Base-by-base conservation (phyloP, 2,113 vertebrate species). In the Callipepla californica region DNA sequence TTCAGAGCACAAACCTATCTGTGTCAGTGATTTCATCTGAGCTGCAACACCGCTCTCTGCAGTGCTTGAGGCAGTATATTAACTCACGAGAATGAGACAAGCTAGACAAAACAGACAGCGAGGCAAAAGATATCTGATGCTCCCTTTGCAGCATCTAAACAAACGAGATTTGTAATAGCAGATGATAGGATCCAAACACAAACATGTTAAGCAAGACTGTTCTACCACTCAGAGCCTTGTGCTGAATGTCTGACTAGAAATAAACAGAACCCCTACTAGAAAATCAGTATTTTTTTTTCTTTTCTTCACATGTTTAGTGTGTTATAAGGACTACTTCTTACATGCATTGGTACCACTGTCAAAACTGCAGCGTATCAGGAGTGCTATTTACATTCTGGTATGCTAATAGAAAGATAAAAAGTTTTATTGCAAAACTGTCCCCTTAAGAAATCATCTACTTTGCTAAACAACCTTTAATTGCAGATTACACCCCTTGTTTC, bases 121-220 rank as follows among this genome's bases (percentile, higher is more conserved):
- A 89, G 44, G 55, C 75, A 77, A 91, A 85, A 93, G 80, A 87
- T 36, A 92, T 45, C 58, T 69, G 88, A 89, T 70, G 58, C 74
- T 93, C 91, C 75, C 83, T 88, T 83, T 90, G 53, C 79, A 89
- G 74, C 75, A 83, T 38, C 83, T 78, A 65, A 92, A 88, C 80
- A 92, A 95, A 94, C 61, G 66, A 63, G 47, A 94, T 94, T 89
- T 93, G 80, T 74, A 88, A 81, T 14, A 87, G 85, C 40, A 92
- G 89, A 89, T 2, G 16, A 84, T 4, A 72, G 55, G 72, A 48
- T 45, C 20, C 78, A 69, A 91, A 87, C 18, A 91, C 58, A 85
- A 93, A 82, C 45, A 50, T 12, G 25, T 82, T 76, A 87, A 78
- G 50, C 1, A 30, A 73, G 62, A 72, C 82, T 87, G 36, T 15